Evolutionary conservation across 2,113 vertebrate genomes (phyloP), one percentile per base, ranked within the genome.

Genomic region (Anthoscopus minutus): DNA sequence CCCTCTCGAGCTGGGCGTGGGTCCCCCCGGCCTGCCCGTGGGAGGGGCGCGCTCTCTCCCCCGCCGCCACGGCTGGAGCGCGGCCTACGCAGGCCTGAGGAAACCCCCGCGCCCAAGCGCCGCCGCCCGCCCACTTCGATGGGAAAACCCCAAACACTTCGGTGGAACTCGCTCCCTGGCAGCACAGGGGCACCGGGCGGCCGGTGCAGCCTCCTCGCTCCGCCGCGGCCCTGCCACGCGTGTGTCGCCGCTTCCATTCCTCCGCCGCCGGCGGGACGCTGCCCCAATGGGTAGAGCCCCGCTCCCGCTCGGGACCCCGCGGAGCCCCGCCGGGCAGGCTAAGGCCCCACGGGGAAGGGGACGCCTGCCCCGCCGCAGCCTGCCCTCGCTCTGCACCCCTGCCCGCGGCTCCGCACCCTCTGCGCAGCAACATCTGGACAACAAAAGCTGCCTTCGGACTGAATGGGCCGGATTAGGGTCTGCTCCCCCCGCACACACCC

Each of bases 401-500:
- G 40, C 60, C 81, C 15, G 25, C 56, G 17, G 61, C 47, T 35
- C 92, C 37, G 35, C 76, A n/a, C 38, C 71, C 66, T 65, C n/a
- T 51, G 51, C 1, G 8, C 7, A 6, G 8, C 71, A 87, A 93
- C 92, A 88, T 87, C 89, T 94, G 94, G 78, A 93, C 80, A 92
- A 96, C 87, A 94, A 92, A 95, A 95, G 83, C 88, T 35, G 64
- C 73, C 14, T 3, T 37, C 6, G 71, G 33, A 51, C 56, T 92
- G 88, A 95, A 93, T 84, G 80, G 74, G 80, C 28, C 47, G 89
- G 92, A 96, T 94, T 94, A 96, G 62, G 77, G 50, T 47, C 79
- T 38, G 84, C 92, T 79, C 69, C 83, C 81, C 57, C 50, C 14
- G 35, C 33, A 24, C 56, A n/a, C 37, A 23, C 16, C 50, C 56